A percentile compares a stretch with the other conserved stretches of the same genome.
phyloP scores from a whole-genome alignment of 2,888 invertebrate genomes.

The Ophioninae sp. region DNA sequence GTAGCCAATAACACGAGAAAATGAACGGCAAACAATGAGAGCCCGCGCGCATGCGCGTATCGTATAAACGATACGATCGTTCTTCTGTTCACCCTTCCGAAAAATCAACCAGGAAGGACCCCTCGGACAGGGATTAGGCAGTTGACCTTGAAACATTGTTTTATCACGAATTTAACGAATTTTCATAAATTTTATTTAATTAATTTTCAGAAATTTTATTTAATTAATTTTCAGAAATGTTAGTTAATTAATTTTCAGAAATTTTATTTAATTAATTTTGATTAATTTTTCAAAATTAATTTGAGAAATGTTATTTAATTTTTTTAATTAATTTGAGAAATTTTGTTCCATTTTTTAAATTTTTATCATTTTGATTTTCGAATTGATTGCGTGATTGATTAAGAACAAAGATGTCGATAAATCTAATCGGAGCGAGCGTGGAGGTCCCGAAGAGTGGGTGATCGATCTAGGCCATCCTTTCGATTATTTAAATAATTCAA shows the following conservation, averaged over 20 bases:
- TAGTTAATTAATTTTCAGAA: too few relatives aligned
- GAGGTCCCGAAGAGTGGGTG: conserved; percentile 30
- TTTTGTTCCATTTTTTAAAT: not conserved
- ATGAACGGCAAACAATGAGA: conserved; percentile 38
- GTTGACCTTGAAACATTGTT: not conserved
- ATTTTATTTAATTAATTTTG: not conserved
- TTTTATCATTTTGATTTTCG: not conserved
- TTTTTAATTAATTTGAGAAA: not conserved
- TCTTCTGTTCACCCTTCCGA: conserved; percentile 1
- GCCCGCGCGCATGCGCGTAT: conserved; percentile 4
- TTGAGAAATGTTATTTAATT: too few relatives aligned
- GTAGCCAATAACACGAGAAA: conserved; percentile 35
- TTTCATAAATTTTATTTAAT: not conserved
- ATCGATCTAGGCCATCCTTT: conserved; percentile 38
- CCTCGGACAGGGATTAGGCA: not conserved
- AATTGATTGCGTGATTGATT: not conserved
- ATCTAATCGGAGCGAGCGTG: conserved; percentile 1
- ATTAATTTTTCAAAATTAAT: not conserved
- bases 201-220: too few relatives aligned
- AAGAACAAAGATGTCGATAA: not conserved
- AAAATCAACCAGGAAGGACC: conserved; percentile 17
- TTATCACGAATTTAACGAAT: not conserved
- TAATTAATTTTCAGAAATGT: not conserved
- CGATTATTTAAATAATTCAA: conserved; percentile 46
- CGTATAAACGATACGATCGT: conserved; percentile 17